Conservation (phyloP, 2,797 vertebrate species). For the Corythornis leucogaster region DNA sequence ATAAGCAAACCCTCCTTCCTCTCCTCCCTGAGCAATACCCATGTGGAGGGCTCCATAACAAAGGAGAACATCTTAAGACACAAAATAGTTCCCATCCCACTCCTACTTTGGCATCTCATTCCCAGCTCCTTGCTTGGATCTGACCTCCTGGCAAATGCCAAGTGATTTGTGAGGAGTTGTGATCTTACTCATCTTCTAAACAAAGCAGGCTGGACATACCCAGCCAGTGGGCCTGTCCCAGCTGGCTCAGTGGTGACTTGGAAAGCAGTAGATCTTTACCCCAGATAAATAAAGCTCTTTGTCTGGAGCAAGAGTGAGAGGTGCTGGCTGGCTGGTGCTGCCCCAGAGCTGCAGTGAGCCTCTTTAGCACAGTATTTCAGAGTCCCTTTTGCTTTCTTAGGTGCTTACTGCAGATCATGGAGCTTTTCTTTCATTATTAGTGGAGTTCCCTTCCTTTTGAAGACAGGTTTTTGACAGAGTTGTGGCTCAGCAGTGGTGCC, state of each 20-base stretch:
- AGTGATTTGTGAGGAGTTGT: accelerated
- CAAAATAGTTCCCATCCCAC: accelerated
- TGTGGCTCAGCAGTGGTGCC: accelerated
- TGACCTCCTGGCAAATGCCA: not conserved
- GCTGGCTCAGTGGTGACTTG: not conserved
- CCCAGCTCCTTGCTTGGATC: not conserved
- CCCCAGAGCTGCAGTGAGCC: accelerated
- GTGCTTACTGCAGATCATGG: not conserved
- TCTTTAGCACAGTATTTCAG: not conserved
- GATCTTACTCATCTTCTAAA: not conserved
- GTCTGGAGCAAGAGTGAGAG: not conserved
- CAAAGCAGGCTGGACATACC: constrained; percentile 17
- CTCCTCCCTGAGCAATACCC: not conserved
- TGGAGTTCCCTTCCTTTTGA: not conserved
- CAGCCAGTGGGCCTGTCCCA: not conserved
- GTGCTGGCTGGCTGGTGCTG: not conserved
- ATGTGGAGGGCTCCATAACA: accelerated
- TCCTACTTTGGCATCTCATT: not conserved
- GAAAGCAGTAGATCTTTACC: not conserved
- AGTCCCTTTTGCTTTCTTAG: not conserved
- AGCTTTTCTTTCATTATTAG: not conserved
- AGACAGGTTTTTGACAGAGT: not conserved
- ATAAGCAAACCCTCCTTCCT: not conserved
- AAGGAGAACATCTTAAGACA: not conserved
- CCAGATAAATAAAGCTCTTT: not conserved